A percentile compares a stretch with the other conserved stretches of the same genome.
Conservation (phyloP, 2,797 vertebrate species). For the Sebastes trivittatus region DNA sequence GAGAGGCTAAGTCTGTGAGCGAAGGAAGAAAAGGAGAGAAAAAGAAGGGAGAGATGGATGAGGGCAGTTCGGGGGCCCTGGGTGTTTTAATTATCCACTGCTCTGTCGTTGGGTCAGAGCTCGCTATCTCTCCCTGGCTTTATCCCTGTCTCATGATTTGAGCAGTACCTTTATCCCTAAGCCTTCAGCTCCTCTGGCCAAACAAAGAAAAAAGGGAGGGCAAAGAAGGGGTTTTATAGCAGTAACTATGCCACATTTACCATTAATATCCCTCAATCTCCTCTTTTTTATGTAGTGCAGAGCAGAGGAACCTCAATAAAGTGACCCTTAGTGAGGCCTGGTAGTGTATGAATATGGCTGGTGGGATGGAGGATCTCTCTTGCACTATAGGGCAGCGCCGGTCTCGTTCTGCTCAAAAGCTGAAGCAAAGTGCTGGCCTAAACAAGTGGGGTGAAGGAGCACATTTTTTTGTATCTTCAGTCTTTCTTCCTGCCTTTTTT, state of each 20-base stretch:
- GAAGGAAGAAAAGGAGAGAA: conserved; percentile 59
- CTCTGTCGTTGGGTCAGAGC: conserved; percentile 80
- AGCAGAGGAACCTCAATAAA: conserved; percentile 79
- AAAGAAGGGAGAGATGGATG: conserved; percentile 81
- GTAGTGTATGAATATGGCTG: conserved; percentile 68
- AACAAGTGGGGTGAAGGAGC: conserved; percentile 75
- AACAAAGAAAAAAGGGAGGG: conserved; percentile 85
- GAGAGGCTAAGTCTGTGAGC: conserved; percentile 43
- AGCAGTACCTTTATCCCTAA: conserved; percentile 86
- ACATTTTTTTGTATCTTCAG: conserved; percentile 38
- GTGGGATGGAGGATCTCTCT: conserved; percentile 66
- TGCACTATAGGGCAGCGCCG: conserved; percentile 55
- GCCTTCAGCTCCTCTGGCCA: conserved; percentile 86
- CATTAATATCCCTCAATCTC: conserved; percentile 86
- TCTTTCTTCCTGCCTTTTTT: conserved; percentile 47
- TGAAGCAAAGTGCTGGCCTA: conserved; percentile 69
- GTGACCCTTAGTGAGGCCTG: conserved; percentile 75
- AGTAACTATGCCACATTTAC: conserved; percentile 83
- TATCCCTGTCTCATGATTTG: conserved; percentile 85
- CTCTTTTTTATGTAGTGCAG: conserved; percentile 74
- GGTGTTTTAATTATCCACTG: conserved; percentile 87
- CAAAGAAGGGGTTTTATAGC: conserved; percentile 80
- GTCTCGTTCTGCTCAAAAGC: conserved; percentile 64
- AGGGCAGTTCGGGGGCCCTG: conserved; percentile 81
- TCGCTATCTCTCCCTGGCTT: conserved; percentile 82